Base-by-base conservation (phyloP, 2,113 vertebrate genomes). In the Regulus satrapa region DNA sequence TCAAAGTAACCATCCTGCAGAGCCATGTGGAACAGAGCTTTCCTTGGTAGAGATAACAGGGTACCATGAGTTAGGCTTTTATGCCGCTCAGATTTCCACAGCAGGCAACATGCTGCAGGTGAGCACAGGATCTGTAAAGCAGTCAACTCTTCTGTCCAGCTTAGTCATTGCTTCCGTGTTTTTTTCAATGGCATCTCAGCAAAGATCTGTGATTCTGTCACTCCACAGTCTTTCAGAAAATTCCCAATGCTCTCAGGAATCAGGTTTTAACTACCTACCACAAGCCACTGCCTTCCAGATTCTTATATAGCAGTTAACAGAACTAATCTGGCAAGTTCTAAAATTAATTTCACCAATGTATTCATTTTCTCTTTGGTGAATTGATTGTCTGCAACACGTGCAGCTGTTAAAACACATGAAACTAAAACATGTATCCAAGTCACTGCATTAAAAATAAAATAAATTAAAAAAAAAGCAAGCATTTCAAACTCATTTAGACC, bases 91-190 rank as follows among this genome's bases (percentile, higher is more conserved):
- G 48, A 62, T 54, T 46, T 48, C 38, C 28, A 20, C 12, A 72
- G 64, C 24, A 68, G 72, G 21, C 64, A 41, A 73, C 9, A 75
- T 8, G 8, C 48, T 45, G 31, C 0, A 0, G 23, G 68, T 21
- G 24, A 94, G 32, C 59, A 56, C 5, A 38, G 40, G 36, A 45
- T 54, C 40, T 87, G 18, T 26, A 45, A 75, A 26, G 49, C 52
- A 75, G 18, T 49, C 18, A 76, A 0, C 41, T 71, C 61, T 78
- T 74, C 85, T 41, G 64, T 12, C 29, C 73, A 66, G 13, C 4
- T 56, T 5, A 61, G 26, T 17, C 92, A 73, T 18, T 55, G 24
- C 31, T 59, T 76, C 45, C 2, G 0, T 49, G 25, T 26, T 54
- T 43, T 62, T 63, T 34, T 40, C 48, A 68, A 7, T 43, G 26